phyloP scores from a whole-genome alignment of 2,113 vertebrate species.

The Dunckerocampus dactyliophorus region DNA sequence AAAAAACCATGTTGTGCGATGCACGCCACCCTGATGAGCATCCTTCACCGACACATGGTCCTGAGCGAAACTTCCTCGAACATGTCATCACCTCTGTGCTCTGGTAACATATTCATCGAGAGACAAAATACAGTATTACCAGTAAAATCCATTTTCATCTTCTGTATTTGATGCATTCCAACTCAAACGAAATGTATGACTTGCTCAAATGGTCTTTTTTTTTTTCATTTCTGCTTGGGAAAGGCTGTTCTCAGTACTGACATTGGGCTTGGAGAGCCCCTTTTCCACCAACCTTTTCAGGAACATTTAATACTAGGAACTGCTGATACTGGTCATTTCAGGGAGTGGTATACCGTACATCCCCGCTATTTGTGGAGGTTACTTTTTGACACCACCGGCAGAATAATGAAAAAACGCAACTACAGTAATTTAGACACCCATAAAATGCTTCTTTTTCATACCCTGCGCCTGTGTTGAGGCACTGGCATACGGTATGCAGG shows the following conservation, averaged over 20 bases:
- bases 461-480: too few relatives aligned
- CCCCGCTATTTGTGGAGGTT: too few relatives aligned
- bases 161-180: background rate
- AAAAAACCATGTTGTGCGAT: background rate
- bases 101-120: constrained; percentile 64
- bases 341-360: too few relatives aligned
- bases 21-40: background rate
- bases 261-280: background rate
- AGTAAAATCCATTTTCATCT: background rate
- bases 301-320: too few relatives aligned
- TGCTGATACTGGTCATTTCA: too few relatives aligned
- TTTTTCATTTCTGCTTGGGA: background rate
- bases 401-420: too few relatives aligned
- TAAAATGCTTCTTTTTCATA: too few relatives aligned
- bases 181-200: background rate
- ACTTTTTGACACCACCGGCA: too few relatives aligned
- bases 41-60: constrained; percentile 30
- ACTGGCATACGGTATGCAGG: too few relatives aligned
- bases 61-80: constrained; percentile 64
- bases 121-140: background rate
- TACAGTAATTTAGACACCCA: too few relatives aligned
- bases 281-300: too few relatives aligned
- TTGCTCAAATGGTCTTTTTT: background rate
- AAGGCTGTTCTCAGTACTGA: background rate
- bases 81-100: constrained; percentile 73